A percentile compares a stretch with the other conserved stretches of the same genome.
Conservation (phyloP, 2,113 vertebrate species). For the Pelmatolapia mariae region DNA sequence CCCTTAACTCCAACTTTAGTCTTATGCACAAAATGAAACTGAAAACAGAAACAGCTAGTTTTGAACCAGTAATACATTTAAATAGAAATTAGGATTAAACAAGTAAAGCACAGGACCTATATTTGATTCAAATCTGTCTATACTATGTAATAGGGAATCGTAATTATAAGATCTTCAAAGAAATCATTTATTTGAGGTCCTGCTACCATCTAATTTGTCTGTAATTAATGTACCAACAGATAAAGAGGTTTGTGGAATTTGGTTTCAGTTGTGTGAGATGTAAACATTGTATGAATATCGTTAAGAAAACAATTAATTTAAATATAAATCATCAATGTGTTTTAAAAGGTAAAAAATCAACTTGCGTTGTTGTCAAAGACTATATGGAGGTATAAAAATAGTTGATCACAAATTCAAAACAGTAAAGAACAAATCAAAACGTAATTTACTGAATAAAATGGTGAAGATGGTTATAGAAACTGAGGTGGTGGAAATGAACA, state of each 20-base stretch:
- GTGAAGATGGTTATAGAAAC: not conserved
- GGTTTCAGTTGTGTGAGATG: not conserved
- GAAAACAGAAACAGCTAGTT: not conserved
- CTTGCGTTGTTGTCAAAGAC: not conserved
- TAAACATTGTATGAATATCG: not conserved
- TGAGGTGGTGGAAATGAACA: not conserved
- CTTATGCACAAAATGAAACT: not conserved
- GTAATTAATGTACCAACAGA: not conserved
- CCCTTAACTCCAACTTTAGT: not conserved
- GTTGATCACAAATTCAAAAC: not conserved
- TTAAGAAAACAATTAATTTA: not conserved
- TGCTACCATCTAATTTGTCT: not conserved
- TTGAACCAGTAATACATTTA: not conserved
- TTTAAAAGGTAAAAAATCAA: not conserved
- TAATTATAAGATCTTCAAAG: not conserved
- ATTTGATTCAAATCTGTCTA: not conserved
- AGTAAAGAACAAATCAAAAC: not conserved
- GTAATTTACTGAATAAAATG: not conserved
- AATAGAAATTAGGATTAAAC: not conserved
- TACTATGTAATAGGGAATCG: fast-evolving
- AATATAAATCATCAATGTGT: not conserved
- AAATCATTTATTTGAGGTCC: not conserved
- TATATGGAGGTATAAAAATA: not conserved
- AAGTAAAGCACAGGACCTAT: not conserved
- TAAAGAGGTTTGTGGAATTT: not conserved